Evolutionary conservation across 2,113 vertebrate species (phyloP).

Genomic region (Lontra canadensis): DNA sequence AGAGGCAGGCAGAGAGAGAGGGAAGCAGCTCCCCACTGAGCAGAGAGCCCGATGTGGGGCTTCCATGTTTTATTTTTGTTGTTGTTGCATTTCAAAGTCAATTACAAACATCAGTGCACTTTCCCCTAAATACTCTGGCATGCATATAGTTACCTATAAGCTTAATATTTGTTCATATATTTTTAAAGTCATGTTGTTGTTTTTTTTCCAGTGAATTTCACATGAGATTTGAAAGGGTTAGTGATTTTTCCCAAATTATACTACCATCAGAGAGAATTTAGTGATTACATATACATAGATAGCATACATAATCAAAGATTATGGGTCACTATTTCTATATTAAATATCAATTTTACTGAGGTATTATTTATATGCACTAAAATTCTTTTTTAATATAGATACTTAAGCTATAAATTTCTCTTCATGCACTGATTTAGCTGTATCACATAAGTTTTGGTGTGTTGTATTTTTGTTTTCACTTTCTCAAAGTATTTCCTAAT

Average conservation of each 20-base stretch:
- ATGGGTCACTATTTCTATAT: neutral
- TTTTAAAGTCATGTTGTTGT: neutral
- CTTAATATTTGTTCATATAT: constrained; percentile 19
- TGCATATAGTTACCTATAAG: neutral
- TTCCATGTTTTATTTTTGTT: neutral
- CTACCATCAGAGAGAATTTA: constrained; percentile 23
- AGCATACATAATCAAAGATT: neutral
- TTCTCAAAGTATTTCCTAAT: constrained; percentile 51
- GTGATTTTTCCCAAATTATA: constrained; percentile 9
- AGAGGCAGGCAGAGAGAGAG: too few relatives aligned
- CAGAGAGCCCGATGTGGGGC: too few relatives aligned
- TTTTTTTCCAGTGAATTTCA: neutral
- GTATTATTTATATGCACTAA: neutral
- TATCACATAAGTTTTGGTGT: neutral
- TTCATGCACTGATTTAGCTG: neutral
- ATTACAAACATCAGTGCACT: neutral
- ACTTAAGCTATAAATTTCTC: constrained; percentile 1
- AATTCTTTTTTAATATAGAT: neutral
- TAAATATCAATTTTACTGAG: constrained; percentile 15
- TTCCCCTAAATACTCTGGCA: neutral
- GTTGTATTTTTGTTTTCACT: constrained; percentile 1
- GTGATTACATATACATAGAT: neutral
- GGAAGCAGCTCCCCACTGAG: too few relatives aligned
- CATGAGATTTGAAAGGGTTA: constrained; percentile 21
- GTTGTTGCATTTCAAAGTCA: constrained; percentile 37